Evolutionary conservation across 2,888 invertebrate genomes (phyloP).

Genomic region (Idaea dimidiata): DNA sequence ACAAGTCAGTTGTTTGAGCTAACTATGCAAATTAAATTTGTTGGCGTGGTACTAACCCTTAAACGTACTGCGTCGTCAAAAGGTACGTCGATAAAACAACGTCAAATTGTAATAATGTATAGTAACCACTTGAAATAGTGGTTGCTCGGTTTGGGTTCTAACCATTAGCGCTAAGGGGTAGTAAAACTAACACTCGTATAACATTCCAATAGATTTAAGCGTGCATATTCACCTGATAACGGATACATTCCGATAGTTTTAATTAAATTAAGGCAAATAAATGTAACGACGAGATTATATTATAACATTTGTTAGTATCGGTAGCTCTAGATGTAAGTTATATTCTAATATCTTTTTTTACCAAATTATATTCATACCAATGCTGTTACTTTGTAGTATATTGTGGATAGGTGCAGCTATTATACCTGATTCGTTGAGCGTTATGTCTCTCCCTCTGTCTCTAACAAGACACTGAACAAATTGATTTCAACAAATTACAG

Average conservation of each 20-base stretch:
- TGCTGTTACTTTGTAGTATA: conserved; percentile 67
- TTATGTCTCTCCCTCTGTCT: not conserved
- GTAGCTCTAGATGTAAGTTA: conserved; percentile 68
- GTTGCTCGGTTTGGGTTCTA: conserved; percentile 68
- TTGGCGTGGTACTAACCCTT: too few relatives aligned
- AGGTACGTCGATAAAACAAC: not conserved
- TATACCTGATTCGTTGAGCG: conserved; percentile 17
- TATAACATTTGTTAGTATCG: conserved; percentile 61
- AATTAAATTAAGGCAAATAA: conserved; percentile 31
- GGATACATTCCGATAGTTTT: conserved; percentile 32
- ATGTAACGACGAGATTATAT: conserved; percentile 62
- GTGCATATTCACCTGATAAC: conserved; percentile 54
- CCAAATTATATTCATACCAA: conserved; percentile 78
- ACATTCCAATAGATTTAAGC: conserved; percentile 72
- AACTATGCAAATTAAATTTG: too few relatives aligned
- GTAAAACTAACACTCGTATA: conserved; percentile 63
- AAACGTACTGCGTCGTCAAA: not conserved
- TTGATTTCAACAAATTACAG: not conserved
- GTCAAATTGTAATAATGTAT: not conserved
- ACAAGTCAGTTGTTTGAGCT: too few relatives aligned
- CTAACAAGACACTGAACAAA: not conserved
- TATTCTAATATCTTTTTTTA: conserved; percentile 60
- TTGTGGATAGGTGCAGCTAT: conserved; percentile 44
- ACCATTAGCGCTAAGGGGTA: conserved; percentile 70
- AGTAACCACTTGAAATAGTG: conserved; percentile 17